Evolutionary conservation across 1,140 invertebrate species (phyloP).

Genomic region (Drosophila gunungcola): DNA sequence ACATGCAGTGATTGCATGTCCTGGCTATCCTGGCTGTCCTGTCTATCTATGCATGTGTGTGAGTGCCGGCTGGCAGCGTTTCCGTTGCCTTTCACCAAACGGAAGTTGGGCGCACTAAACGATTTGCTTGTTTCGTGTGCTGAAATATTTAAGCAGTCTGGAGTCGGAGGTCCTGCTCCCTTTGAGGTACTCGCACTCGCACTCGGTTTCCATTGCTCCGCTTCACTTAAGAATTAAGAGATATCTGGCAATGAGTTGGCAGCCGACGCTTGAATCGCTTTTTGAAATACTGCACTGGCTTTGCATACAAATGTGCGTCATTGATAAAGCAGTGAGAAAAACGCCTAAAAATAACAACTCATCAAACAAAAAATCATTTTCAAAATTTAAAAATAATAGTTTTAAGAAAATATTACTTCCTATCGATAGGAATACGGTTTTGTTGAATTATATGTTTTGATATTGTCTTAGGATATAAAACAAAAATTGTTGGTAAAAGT

Average conservation of each 20-base stretch:
- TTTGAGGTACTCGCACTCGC: constrained; percentile 1
- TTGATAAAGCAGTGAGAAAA: constrained; percentile 29
- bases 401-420: neutral
- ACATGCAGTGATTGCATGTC: constrained; percentile 55
- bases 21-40: constrained; percentile 20
- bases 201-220: constrained; percentile 22
- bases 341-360: neutral
- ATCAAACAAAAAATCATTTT: neutral
- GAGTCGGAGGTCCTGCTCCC: constrained; percentile 12
- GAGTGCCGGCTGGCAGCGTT: constrained; percentile 36
- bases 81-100: constrained; percentile 72
- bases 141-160: constrained; percentile 65
- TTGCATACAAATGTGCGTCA: constrained; percentile 36
- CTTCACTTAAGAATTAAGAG: constrained; percentile 76
- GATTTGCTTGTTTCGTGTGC: constrained; percentile 78
- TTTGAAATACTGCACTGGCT: constrained; percentile 37
- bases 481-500: too few relatives aligned
- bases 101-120: constrained; percentile 75
- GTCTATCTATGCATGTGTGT: constrained; percentile 16
- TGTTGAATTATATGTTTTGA: too few relatives aligned
- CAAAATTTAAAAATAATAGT: neutral
- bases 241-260: constrained; percentile 43
- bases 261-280: constrained; percentile 20
- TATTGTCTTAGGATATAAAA: too few relatives aligned
- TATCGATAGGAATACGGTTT: too few relatives aligned